Evolutionary conservation across 2,113 vertebrate species (phyloP).

Genomic region (Lota lota): DNA sequence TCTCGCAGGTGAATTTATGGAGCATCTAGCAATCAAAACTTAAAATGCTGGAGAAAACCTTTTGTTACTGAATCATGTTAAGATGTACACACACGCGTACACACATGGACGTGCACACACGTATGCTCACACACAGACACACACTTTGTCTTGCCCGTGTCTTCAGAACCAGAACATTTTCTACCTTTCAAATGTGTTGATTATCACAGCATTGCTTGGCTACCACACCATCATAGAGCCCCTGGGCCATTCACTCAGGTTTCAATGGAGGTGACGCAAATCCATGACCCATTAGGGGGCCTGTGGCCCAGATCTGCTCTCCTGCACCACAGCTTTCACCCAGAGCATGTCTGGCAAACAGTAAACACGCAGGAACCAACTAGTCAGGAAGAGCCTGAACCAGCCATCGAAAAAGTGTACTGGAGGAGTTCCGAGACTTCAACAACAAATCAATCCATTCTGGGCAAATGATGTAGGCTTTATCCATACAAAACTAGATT

Average conservation of each 20-base stretch:
- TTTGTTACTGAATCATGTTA: neutral
- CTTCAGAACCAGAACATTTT: conserved; percentile 29
- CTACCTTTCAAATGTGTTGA: conserved; percentile 38
- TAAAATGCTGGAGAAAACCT: neutral
- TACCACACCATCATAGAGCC: conserved; percentile 42
- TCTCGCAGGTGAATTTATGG: conserved; percentile 33
- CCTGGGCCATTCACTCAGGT: conserved; percentile 46
- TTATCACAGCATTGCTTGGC: conserved; percentile 44
- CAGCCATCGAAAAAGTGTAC: no score
- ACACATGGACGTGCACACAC: neutral
- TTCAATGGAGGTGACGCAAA: conserved; percentile 64
- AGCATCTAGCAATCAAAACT: conserved; percentile 30
- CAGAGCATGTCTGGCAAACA: no score
- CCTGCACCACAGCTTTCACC: conserved; percentile 19
- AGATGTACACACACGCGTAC: conserved; percentile 6
- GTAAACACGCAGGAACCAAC: no score
- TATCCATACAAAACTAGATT: no score
- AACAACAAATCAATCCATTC: no score
- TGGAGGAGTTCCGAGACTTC: no score
- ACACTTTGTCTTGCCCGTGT: neutral
- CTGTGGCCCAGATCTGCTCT: conserved; percentile 37
- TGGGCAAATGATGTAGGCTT: no score
- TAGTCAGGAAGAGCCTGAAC: no score
- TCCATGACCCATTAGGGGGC: conserved; percentile 38
- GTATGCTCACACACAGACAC: conserved; percentile 11